Evolutionary conservation across 2,113 vertebrate species (phyloP), one percentile per base, ranked within the genome.

Genomic region (Mus pahari): DNA sequence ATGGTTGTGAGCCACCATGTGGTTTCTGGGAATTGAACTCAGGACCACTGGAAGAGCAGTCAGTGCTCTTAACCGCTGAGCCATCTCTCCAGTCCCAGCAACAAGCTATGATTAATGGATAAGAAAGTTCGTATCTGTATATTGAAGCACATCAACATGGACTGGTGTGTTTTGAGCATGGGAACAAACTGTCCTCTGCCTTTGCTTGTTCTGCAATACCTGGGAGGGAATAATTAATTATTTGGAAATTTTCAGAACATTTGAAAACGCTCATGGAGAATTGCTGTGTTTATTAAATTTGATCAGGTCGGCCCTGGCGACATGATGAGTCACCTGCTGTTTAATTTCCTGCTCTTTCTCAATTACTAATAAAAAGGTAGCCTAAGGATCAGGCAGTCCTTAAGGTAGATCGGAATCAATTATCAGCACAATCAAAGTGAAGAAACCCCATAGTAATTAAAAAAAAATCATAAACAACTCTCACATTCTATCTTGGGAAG

Each of bases 341-440:
- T 92, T 77, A 79, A 95, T 90, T 94, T 90, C 58, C 53, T 84
- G 26, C 12, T 92, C 84, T 97, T 93, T 96, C 60, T 74, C 11
- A 90, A 50, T 66, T 82, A 64, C 39, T 95, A 45, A 79, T 78
- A 70, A 87, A 92, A 96, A 95, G 73, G 73, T 91, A 28, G 71
- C 36, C 58, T 88, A 90, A 90, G 28, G 83, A 97, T 68, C 39
- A 89, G 89, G 78, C 2, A 91, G 31, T 88, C 90, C 75, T 97
- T 98, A 70, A 77, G 68, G 94, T 91, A 82, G 96, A 66, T 60
- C 71, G 75, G 94, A 90, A 91, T 91, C 1, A 96, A 92, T 96
- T 97, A 96, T 96, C 77, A 95, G 42, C 26, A 95, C 79, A 81
- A 97, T 91, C 50, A 68, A 71, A 64, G 89, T 66, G 82, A 83